Percentiles rank a stretch among this genome's conserved stretches.
These are phyloP conservation scores for Malachius bipustulatus DNA, from an alignment of 2,888 invertebrate species.

Conservation along the genomic window DNA sequence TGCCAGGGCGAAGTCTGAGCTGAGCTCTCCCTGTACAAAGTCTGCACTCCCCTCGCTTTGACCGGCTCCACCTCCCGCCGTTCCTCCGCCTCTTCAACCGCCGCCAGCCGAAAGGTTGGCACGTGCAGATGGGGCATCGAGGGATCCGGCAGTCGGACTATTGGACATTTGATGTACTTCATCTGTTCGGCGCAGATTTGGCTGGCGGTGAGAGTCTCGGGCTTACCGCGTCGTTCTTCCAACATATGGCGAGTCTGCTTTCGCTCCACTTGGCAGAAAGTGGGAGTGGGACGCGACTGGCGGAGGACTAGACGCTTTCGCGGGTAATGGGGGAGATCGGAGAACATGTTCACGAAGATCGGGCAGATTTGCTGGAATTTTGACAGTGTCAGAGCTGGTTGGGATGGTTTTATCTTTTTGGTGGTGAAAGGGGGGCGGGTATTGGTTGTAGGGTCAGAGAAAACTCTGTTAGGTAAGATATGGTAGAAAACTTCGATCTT, in stretches of 20 bases:
- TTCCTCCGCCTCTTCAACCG: constrained; percentile 8
- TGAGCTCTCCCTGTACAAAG: constrained; percentile 60
- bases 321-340: constrained; percentile 41
- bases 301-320: constrained; percentile 39
- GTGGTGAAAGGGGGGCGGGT: too few relatives aligned
- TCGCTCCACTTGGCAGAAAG: constrained; percentile 29
- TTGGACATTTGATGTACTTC: constrained; percentile 24
- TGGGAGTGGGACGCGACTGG: constrained; percentile 20
- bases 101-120: constrained; percentile 22
- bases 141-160: constrained; percentile 21
- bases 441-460: too few relatives aligned
- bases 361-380: constrained; percentile 43
- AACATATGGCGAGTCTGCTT: constrained; percentile 26
- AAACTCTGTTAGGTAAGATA: too few relatives aligned
- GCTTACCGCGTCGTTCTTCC: constrained; percentile 8
- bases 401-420: too few relatives aligned
- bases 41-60: constrained; percentile 45
- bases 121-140: constrained; percentile 20
- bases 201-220: constrained; percentile 15
- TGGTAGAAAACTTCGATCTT: too few relatives aligned
- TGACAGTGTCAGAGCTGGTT: too few relatives aligned
- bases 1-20: constrained; percentile 71
- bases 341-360: constrained; percentile 48
- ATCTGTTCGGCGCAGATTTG: constrained; percentile 25
- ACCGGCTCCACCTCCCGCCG: not conserved